Conservation (phyloP, 2,888 invertebrate species). For the Monopis laevigella region DNA sequence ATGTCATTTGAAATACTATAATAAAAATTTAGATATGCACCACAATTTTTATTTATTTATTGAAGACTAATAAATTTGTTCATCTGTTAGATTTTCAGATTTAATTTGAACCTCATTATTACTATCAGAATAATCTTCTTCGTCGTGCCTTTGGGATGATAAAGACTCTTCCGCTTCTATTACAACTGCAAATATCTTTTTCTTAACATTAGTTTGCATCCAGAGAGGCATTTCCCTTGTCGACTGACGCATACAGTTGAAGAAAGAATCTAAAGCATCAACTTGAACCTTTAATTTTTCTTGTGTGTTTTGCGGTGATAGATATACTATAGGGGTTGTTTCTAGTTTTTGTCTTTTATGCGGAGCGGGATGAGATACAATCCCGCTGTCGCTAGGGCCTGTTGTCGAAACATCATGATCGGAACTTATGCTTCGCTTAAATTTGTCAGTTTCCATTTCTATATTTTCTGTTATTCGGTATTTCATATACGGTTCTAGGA, state of each 20-base stretch:
- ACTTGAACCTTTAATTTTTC: background rate
- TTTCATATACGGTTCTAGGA: slow-evolving; percentile 56
- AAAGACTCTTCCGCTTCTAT: slow-evolving; percentile 57
- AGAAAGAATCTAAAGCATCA: slow-evolving; percentile 49
- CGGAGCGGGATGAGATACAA: slow-evolving; percentile 19
- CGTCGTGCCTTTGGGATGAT: too few species aligned
- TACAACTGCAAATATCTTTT: slow-evolving; percentile 52
- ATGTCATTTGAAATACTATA: too few species aligned
- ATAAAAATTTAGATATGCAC: too few species aligned
- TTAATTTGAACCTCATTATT: too few species aligned
- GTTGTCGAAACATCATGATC: slow-evolving; percentile 41
- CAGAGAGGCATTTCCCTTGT: slow-evolving; percentile 50
- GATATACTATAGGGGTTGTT: background rate
- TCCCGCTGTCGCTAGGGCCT: slow-evolving; percentile 24
- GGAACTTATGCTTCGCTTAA: slow-evolving; percentile 23
- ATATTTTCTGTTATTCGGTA: slow-evolving; percentile 55
- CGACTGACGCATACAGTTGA: slow-evolving; percentile 45
- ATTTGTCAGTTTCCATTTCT: slow-evolving; percentile 36
- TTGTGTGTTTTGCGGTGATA: background rate
- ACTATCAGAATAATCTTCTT: too few species aligned
- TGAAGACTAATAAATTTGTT: too few species aligned
- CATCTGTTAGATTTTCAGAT: too few species aligned
- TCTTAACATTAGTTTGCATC: slow-evolving; percentile 60
- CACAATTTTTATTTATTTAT: too few species aligned
- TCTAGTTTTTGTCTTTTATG: slow-evolving; percentile 23